Percentiles rank a stretch among this genome's conserved stretches.
phyloP scores from a whole-genome alignment of 2,888 invertebrate species.

The Epiperipatus broadwayi region DNA sequence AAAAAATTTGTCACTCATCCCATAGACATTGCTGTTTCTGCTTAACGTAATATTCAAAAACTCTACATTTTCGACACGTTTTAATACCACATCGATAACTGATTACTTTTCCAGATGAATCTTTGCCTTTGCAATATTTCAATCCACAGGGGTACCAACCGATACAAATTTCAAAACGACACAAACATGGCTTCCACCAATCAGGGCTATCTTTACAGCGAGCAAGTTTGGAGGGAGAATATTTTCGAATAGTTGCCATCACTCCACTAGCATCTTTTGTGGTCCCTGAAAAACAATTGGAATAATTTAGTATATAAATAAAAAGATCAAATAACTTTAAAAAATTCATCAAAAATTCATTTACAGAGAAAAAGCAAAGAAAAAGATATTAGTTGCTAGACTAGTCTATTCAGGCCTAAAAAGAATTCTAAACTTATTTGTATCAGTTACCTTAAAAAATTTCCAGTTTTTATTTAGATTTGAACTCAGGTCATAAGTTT shows the following conservation, averaged over 20 bases:
- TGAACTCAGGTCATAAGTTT: no score
- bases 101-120: slow-evolving; percentile 41
- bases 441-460: no score
- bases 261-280: slow-evolving; percentile 31
- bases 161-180: slow-evolving; percentile 66
- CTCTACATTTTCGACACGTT: slow-evolving; percentile 73
- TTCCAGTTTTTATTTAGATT: no score
- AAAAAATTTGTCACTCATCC: slow-evolving; percentile 24
- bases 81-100: slow-evolving; percentile 83
- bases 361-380: no score
- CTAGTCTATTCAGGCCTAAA: no score
- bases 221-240: slow-evolving; percentile 38
- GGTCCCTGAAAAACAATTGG: no score
- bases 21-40: slow-evolving; percentile 58
- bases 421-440: no score
- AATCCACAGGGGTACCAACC: slow-evolving; percentile 92
- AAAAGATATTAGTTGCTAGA: no score
- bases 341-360: no score
- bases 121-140: slow-evolving; percentile 75
- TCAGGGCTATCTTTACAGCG: slow-evolving; percentile 23
- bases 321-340: no score
- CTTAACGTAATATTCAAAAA: slow-evolving; percentile 63
- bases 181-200: slow-evolving; percentile 44
- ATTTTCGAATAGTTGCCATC: slow-evolving; percentile 47
- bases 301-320: no score